Conservation (phyloP, 2,113 vertebrate genomes). For the Carollia perspicillata region DNA sequence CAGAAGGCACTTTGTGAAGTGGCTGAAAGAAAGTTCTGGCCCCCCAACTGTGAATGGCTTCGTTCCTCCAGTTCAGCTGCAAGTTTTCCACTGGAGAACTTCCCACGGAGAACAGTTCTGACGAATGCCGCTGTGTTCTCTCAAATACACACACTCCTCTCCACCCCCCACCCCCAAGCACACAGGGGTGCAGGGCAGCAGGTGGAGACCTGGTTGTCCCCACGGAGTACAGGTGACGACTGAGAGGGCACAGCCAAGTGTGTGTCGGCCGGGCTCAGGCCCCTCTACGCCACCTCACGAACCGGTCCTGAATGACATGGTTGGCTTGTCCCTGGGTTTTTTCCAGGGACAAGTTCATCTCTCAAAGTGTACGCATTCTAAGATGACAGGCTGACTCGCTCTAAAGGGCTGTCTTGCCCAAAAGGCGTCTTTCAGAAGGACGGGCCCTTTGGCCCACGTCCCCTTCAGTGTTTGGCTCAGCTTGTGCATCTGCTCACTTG, state of each 20-base stretch:
- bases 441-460: not conserved
- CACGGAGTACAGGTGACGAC: not conserved
- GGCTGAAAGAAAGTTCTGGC: not conserved
- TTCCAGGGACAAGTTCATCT: not conserved
- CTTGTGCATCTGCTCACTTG: not conserved
- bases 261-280: not conserved
- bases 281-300: not conserved
- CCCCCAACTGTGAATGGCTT: not conserved
- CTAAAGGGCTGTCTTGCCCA: not conserved
- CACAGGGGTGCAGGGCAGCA: rapidly evolving
- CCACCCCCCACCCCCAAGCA: not conserved
- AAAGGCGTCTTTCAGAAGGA: not conserved
- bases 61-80: not conserved
- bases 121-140: not conserved
- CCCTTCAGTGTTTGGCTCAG: not conserved
- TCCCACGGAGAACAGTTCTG: not conserved
- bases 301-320: not conserved
- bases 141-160: rapidly evolving
- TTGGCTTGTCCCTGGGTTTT: not conserved
- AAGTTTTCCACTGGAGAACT: not conserved
- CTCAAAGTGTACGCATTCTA: not conserved
- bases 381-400: not conserved
- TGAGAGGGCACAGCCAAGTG: not conserved
- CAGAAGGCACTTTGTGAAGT: not conserved
- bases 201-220: not conserved